Percentiles rank a stretch among this genome's conserved stretches.
phyloP scores from a whole-genome alignment of 2,888 invertebrate species.

The Autographa gamma region DNA sequence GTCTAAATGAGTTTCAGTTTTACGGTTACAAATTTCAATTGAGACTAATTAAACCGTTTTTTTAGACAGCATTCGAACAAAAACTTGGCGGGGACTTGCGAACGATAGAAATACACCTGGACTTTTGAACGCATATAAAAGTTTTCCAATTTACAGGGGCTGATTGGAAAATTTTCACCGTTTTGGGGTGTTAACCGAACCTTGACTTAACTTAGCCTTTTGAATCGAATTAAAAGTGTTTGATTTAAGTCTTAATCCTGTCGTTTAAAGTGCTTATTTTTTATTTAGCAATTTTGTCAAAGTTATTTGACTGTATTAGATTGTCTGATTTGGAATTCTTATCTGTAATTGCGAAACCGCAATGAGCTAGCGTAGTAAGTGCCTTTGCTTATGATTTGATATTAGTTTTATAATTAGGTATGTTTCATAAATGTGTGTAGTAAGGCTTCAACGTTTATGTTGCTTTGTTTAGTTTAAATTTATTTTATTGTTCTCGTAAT shows the following conservation, averaged over 20 bases:
- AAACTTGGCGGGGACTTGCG: constrained; percentile 75
- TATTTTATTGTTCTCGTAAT: background rate
- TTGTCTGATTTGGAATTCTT: constrained; percentile 8
- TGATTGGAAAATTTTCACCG: constrained; percentile 88
- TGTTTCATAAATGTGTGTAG: background rate
- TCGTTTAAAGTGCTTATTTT: constrained; percentile 18
- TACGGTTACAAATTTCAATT: constrained; percentile 68
- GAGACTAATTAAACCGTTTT: constrained; percentile 78
- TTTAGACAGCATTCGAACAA: constrained; percentile 77
- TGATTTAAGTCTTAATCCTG: constrained; percentile 52
- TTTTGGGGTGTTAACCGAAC: constrained; percentile 87
- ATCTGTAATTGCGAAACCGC: background rate
- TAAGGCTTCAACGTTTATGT: background rate
- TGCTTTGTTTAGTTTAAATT: background rate
- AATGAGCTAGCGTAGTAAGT: background rate
- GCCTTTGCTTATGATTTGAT: background rate
- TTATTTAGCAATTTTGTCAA: constrained; percentile 5
- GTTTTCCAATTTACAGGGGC: constrained; percentile 88
- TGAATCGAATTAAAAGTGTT: constrained; percentile 77
- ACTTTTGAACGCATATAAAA: constrained; percentile 88
- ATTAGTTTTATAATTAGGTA: background rate
- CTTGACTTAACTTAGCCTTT: constrained; percentile 81
- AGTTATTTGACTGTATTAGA: background rate
- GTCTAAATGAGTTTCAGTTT: constrained; percentile 63
- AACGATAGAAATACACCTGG: constrained; percentile 87